Conservation (phyloP, 2,888 invertebrate genomes). For the Tenthredo notha region DNA sequence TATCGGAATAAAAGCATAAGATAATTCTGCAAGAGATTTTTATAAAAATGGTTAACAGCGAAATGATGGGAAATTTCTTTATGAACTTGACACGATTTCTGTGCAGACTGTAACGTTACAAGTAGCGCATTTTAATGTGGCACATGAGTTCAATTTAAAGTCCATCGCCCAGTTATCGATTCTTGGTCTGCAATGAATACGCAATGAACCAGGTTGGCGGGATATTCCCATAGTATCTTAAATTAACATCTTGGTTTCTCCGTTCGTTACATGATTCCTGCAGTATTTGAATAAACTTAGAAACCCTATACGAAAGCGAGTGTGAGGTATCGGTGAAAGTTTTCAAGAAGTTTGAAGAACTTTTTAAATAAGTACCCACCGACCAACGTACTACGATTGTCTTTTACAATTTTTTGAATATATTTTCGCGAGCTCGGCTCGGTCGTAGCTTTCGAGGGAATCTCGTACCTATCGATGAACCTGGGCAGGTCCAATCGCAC, state of each 20-base stretch:
- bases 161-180: slow-evolving; percentile 48
- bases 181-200: slow-evolving; percentile 50
- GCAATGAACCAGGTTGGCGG: slow-evolving; percentile 42
- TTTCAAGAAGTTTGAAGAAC: slow-evolving; percentile 2
- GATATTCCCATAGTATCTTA: slow-evolving; percentile 37
- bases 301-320: not conserved
- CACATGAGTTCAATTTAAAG: slow-evolving; percentile 47
- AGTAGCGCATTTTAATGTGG: slow-evolving; percentile 44
- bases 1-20: not conserved
- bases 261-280: slow-evolving; percentile 38
- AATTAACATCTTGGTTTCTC: slow-evolving; percentile 49
- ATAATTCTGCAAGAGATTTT: not conserved
- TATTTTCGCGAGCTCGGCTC: not conserved
- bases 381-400: slow-evolving; percentile 4
- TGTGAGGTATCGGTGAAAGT: slow-evolving; percentile 20
- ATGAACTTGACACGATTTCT: slow-evolving; percentile 45
- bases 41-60: not conserved
- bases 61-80: not conserved
- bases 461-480: not conserved
- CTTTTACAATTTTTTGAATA: slow-evolving; percentile 20
- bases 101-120: slow-evolving; percentile 41
- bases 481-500: not conserved
- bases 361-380: slow-evolving; percentile 19
- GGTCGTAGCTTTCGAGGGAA: not conserved
- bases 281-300: slow-evolving; percentile 35